Conservation (phyloP, 2,113 vertebrate species). For the Ageneiosus marmoratus region DNA sequence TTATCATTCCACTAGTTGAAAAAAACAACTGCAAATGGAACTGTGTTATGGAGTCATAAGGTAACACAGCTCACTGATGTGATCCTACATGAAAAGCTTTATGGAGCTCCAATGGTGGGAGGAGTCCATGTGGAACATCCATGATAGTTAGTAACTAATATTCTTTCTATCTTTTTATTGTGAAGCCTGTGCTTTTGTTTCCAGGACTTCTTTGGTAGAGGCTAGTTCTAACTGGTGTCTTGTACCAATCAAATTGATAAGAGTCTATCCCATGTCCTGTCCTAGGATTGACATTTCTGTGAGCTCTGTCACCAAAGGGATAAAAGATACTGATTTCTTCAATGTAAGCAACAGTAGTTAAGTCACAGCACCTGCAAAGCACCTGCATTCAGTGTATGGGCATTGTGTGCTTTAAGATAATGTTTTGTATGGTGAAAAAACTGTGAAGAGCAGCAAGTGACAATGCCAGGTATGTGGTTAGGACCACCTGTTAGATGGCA, state of each 20-base stretch:
- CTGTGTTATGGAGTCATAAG: background rate
- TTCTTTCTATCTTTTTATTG: too few species aligned
- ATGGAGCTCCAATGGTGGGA: background rate
- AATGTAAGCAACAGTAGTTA: background rate
- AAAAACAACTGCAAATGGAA: background rate
- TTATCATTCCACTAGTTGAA: background rate
- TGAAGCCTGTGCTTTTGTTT: background rate
- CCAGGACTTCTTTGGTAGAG: background rate
- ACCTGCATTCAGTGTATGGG: background rate
- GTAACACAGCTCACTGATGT: background rate
- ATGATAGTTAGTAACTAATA: background rate
- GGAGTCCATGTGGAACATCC: background rate
- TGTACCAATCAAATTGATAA: background rate
- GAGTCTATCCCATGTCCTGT: background rate
- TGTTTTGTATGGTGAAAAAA: background rate
- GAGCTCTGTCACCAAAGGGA: background rate
- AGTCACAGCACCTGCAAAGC: background rate
- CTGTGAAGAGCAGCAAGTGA: too few species aligned
- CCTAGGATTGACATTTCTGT: background rate
- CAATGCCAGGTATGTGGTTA: background rate
- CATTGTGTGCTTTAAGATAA: background rate
- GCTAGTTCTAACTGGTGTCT: background rate
- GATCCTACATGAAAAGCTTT: background rate
- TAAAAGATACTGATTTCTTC: background rate
- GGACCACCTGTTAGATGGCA: background rate